Evolutionary conservation across 2,888 invertebrate genomes (phyloP).

Genomic region (Ecdyonurus torrentis): DNA sequence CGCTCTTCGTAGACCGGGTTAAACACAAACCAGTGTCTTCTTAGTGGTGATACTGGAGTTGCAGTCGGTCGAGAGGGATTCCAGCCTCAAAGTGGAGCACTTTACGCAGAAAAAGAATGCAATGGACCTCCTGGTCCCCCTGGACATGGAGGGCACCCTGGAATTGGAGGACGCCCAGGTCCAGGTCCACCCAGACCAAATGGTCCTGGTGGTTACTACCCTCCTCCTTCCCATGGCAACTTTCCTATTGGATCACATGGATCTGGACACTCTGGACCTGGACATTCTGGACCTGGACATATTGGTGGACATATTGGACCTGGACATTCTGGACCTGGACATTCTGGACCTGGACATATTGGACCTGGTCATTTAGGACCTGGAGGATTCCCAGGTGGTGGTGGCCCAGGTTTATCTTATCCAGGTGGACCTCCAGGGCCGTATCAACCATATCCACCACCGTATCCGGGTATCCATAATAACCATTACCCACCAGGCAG

Average conservation of each 20-base stretch:
- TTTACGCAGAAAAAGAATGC: slow-evolving; percentile 23
- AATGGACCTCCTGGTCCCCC: slow-evolving; percentile 9
- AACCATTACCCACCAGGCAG: slow-evolving; percentile 9
- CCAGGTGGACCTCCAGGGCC: neutral
- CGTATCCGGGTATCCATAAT: neutral
- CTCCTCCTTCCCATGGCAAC: slow-evolving; percentile 4
- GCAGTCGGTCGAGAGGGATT: slow-evolving; percentile 22
- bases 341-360: neutral
- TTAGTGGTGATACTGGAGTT: slow-evolving; percentile 24
- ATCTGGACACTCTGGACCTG: neutral
- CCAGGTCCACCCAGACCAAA: slow-evolving; percentile 12
- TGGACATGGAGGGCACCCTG: slow-evolving; percentile 13
- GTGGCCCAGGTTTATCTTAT: neutral
- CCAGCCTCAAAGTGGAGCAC: slow-evolving; percentile 22
- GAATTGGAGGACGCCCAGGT: slow-evolving; percentile 12
- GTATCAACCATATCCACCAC: neutral
- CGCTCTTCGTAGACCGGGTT: slow-evolving; percentile 13
- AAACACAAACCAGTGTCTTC: slow-evolving; percentile 21
- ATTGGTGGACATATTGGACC: slow-evolving; percentile 4
- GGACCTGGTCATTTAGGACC: neutral
- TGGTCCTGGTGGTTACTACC: slow-evolving; percentile 12
- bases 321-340: neutral
- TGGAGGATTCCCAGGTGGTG: neutral
- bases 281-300: neutral
- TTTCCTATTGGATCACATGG: slow-evolving; percentile 2